These are phyloP conservation scores for Bombycilla garrulus DNA, from an alignment of 2,113 vertebrate genomes.

Conservation along the genomic window DNA sequence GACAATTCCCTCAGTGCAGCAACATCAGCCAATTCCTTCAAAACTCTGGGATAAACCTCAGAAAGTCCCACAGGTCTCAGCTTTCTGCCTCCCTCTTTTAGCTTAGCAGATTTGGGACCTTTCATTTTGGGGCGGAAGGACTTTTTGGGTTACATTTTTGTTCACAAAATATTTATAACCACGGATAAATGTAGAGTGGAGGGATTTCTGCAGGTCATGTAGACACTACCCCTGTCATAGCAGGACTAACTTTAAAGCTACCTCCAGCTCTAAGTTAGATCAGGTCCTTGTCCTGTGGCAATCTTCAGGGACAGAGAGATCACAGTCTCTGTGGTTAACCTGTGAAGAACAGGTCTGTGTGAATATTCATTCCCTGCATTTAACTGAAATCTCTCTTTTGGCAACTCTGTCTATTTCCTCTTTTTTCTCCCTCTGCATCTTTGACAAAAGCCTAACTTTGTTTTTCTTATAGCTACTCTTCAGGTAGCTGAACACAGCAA, in stretches of 20 bases:
- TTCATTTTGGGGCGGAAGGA: neutral
- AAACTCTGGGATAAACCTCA: neutral
- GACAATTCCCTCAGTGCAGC: neutral
- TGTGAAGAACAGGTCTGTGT: neutral
- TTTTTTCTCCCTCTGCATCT: neutral
- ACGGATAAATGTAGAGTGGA: neutral
- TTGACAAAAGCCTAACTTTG: neutral
- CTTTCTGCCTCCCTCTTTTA: neutral
- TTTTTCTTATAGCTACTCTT: neutral
- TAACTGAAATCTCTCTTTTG: neutral
- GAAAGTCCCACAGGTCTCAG: neutral
- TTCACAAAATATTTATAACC: neutral
- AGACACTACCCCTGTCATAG: neutral
- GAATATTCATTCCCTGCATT: neutral
- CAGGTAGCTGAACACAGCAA: neutral
- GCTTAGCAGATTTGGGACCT: neutral
- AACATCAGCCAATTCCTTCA: neutral
- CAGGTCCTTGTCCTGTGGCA: neutral
- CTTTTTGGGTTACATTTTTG: neutral
- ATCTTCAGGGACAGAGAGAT: neutral
- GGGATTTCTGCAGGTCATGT: neutral
- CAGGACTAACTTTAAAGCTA: neutral
- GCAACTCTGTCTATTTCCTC: neutral
- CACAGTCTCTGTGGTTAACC: neutral
- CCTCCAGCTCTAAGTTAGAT: neutral